Conservation (phyloP, 2,888 invertebrate genomes). For the Acleris literana region DNA sequence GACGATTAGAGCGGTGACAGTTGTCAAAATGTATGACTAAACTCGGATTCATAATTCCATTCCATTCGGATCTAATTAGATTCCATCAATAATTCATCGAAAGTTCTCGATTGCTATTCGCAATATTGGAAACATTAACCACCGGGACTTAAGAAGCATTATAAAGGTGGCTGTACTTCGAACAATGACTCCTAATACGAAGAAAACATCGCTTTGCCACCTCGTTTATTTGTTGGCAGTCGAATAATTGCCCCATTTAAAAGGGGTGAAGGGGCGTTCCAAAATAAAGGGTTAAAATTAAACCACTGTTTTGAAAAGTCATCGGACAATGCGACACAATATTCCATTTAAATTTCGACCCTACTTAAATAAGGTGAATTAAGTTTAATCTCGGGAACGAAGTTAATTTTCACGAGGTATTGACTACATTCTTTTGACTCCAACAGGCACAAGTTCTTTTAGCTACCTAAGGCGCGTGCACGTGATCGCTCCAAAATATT, state of each 20-base stretch:
- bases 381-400: neutral
- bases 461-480: too few relatives aligned
- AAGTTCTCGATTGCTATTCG: conserved; percentile 21
- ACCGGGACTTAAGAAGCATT: conserved; percentile 27
- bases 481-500: too few relatives aligned
- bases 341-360: conserved; percentile 19
- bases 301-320: conserved; percentile 18
- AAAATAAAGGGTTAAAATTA: conserved; percentile 15
- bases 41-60: too few relatives aligned
- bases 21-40: too few relatives aligned
- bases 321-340: conserved; percentile 10
- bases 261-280: conserved; percentile 14
- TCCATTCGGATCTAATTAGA: too few relatives aligned
- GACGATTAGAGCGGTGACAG: too few relatives aligned
- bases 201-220: conserved; percentile 25
- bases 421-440: too few relatives aligned
- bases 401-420: too few relatives aligned
- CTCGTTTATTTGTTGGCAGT: conserved; percentile 29
- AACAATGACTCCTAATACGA: conserved; percentile 30
- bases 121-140: conserved; percentile 31
- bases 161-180: conserved; percentile 11
- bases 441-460: too few relatives aligned
- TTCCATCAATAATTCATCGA: too few relatives aligned
- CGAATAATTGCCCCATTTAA: conserved; percentile 30
- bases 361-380: neutral